Evolutionary conservation across 2,888 invertebrate genomes (phyloP), one percentile per base, ranked within the genome.

Genomic region (Drosophila prolongata): DNA sequence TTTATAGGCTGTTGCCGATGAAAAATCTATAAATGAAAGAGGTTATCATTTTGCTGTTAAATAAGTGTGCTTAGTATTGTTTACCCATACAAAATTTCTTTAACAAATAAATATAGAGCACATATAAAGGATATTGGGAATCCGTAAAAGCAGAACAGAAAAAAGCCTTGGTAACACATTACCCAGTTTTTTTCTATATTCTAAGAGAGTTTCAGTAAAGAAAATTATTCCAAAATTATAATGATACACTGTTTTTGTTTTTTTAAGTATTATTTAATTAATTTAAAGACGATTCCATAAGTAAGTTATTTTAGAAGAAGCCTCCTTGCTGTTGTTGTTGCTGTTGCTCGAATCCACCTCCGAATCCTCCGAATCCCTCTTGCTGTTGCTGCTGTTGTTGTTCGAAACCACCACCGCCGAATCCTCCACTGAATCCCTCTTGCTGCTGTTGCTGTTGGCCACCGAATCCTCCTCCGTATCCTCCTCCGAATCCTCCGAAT

Each of bases 241-340:
- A n/a, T 0, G 30, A 47, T 19, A 13, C 44, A 30, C 10, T 10
- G 9, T n/a, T 47, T 47, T 30, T 1, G 47, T 34, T 16, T 13
- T 13, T 16, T 35, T 2, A 35, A 30, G 1, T 35, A 35, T 8
- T 49, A 34, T 49, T 49, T 49, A 11, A 16, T 46, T 46, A 46
- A 4, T 10, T 44, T 3, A 13, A 44, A 14, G 6, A 1, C 14
- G n/a, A 27, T n/a, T 27, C 1, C n/a, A 9, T 24, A n/a, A 27
- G 1, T 1, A 5, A 38, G 4, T n/a, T 4, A 9, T 4, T 19
- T 24, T 67, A 65, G 37, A 67, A 65, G 16, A 66, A 66, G 6
- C 67, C 58, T 9, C 38, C 60, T 8, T 54, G 34, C 19, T 74
- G 58, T 14, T 73, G 58, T 10, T 66, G 55, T 38, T 57, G 56